Evolutionary conservation across 2,888 invertebrate species (phyloP).

Genomic region (Adela reaumurella): DNA sequence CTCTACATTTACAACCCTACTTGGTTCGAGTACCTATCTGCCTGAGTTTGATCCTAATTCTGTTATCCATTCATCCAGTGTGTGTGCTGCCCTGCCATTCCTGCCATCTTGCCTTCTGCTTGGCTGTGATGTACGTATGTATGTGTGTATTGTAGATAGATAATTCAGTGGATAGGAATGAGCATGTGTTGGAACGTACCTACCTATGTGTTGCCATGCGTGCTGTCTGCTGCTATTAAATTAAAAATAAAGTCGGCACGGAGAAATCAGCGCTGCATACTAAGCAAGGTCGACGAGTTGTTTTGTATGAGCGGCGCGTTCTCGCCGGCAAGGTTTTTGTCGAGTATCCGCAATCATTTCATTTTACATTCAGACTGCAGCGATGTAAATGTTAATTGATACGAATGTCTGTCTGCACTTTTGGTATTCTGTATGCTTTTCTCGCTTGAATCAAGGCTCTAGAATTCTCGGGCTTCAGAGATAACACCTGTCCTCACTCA

Average conservation of each 20-base stretch:
- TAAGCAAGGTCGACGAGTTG: constrained; percentile 4
- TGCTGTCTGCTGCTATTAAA: constrained; percentile 1
- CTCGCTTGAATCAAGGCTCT: too few relatives aligned
- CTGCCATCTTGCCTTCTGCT: too few relatives aligned
- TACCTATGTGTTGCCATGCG: neutral
- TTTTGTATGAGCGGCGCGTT: neutral
- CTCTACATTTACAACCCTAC: too few relatives aligned
- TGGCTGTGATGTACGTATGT: neutral
- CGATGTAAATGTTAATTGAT: too few relatives aligned
- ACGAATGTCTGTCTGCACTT: too few relatives aligned
- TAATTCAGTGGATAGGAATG: neutral
- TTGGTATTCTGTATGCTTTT: too few relatives aligned
- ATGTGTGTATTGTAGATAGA: neutral
- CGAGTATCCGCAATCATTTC: too few relatives aligned
- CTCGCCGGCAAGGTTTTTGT: neutral
- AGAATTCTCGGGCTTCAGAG: too few relatives aligned
- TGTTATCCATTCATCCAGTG: neutral
- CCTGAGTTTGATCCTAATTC: neutral
- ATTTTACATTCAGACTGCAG: too few relatives aligned
- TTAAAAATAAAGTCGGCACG: constrained; percentile 5
- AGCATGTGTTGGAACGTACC: neutral
- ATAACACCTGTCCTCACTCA: too few relatives aligned
- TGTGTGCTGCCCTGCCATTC: too few relatives aligned
- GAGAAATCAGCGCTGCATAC: constrained; percentile 4
- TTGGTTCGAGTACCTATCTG: too few relatives aligned